Evolutionary conservation across 2,888 invertebrate genomes (phyloP), one percentile per base, ranked within the genome.

Genomic region (Megamerina dolium): DNA sequence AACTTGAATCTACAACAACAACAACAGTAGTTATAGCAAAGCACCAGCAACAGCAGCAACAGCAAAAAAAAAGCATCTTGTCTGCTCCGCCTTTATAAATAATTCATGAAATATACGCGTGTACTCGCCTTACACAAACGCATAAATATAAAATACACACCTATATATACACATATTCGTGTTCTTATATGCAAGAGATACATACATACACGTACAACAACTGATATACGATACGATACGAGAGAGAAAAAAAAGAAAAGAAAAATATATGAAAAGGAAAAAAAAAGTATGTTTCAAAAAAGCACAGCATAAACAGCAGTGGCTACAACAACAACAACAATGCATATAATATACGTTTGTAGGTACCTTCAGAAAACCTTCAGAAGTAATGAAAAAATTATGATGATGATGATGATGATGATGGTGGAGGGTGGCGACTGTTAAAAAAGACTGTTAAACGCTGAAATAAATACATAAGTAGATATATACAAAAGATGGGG

Each of bases 51-150:
- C 46, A 37, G 19, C 35, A 43, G 13, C 34, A 39, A 21, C 30
- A 31, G 14, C 36, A 12, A 31, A 26, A 13, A 12, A 35, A 19
- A n/a, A 48, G 49, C 51, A 51, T 65, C 67, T 68, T 61, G 65
- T 63, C 65, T 68, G 69, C 68, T 68, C 70, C 70, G 70, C 70
- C 70, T 69, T 70, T 67, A 70, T 70, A 70, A 70, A 70, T 70
- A 68, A 70, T 70, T 68, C 66, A 70, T 68, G 60, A 61, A 48
- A 63, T 57, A n/a, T n/a, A n/a, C 57, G 55, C 56, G 52, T n/a
- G n/a, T n/a, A n/a, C n/a, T n/a, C n/a, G n/a, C n/a, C n/a, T n/a
- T n/a, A n/a, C n/a, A n/a, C n/a, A n/a, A n/a, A n/a, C n/a, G n/a
- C 43, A 58, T 20, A 21, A 13, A 26, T 20, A 18, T 41, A 47